Evolutionary conservation across 2,113 vertebrate species (phyloP).

Genomic region (Octodon degus): DNA sequence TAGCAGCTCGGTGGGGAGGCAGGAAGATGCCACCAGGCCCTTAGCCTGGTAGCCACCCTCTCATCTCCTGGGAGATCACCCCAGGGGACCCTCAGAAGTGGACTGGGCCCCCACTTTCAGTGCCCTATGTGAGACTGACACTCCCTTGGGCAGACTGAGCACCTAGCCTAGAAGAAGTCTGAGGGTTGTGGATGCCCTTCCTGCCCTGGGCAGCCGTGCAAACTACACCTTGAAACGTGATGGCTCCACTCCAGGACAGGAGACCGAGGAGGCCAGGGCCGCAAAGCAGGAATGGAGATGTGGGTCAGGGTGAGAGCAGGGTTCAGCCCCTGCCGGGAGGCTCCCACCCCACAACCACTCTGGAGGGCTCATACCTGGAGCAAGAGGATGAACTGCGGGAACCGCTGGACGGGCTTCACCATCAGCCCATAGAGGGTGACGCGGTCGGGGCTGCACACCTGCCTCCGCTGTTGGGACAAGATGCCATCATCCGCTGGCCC

Average conservation of each 20-base stretch:
- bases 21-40: rapidly evolving
- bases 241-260: rapidly evolving
- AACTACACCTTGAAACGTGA: rapidly evolving
- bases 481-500: rapidly evolving
- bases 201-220: background rate
- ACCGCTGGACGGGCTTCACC: conserved; percentile 98
- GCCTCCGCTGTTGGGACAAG: conserved; percentile 89
- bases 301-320: rapidly evolving
- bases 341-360: rapidly evolving
- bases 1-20: background rate
- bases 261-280: background rate
- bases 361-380: conserved; percentile 88
- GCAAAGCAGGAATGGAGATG: rapidly evolving
- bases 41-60: background rate
- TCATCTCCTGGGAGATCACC: background rate
- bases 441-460: conserved; percentile 93
- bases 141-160: background rate
- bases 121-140: rapidly evolving
- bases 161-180: background rate
- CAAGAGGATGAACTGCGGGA: conserved; percentile 98
- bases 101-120: background rate
- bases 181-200: background rate
- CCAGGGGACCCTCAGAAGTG: rapidly evolving
- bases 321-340: background rate
- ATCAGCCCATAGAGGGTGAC: conserved; percentile 97